phyloP scores from a whole-genome alignment of 2,888 invertebrate genomes.

The Dolomedes plantarius region DNA sequence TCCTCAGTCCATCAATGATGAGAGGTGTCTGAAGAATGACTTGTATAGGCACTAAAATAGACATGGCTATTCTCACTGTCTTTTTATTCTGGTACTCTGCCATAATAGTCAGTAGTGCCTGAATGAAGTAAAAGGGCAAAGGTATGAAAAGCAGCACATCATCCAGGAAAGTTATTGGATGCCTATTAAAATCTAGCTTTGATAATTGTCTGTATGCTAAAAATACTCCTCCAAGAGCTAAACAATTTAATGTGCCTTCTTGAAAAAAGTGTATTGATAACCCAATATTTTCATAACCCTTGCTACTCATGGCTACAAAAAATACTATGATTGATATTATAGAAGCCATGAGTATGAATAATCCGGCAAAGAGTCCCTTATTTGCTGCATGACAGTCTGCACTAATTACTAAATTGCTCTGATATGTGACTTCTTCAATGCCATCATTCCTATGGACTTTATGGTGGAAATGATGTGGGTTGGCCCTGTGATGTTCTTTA shows the following conservation, averaged over 20 bases:
- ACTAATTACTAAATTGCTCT: conserved; percentile 79
- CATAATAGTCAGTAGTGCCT: conserved; percentile 80
- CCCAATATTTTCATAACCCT: conserved; percentile 74
- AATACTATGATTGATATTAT: conserved; percentile 82
- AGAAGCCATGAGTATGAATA: conserved; percentile 80
- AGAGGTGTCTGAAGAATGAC: conserved; percentile 85
- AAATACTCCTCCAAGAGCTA: conserved; percentile 81
- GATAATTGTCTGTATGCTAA: conserved; percentile 83
- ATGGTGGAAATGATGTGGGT: conserved; percentile 63
- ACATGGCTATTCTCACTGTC: conserved; percentile 47
- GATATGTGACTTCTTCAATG: conserved; percentile 72
- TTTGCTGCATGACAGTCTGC: conserved; percentile 87
- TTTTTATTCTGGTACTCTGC: conserved; percentile 53
- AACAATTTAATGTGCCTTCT: conserved; percentile 79
- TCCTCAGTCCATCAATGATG: conserved; percentile 84
- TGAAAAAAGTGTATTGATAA: conserved; percentile 76
- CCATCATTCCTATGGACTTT: conserved; percentile 63
- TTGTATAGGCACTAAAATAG: conserved; percentile 79
- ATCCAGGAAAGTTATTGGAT: conserved; percentile 81
- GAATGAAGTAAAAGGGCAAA: conserved; percentile 84
- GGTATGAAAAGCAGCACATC: conserved; percentile 84
- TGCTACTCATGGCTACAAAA: conserved; percentile 80
- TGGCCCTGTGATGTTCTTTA: conserved; percentile 74
- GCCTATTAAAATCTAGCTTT: conserved; percentile 82
- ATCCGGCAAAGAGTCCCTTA: conserved; percentile 84